Percentiles rank a stretch among this genome's conserved stretches.
Conservation (phyloP, 2,113 vertebrate species). For the Spea bombifrons region DNA sequence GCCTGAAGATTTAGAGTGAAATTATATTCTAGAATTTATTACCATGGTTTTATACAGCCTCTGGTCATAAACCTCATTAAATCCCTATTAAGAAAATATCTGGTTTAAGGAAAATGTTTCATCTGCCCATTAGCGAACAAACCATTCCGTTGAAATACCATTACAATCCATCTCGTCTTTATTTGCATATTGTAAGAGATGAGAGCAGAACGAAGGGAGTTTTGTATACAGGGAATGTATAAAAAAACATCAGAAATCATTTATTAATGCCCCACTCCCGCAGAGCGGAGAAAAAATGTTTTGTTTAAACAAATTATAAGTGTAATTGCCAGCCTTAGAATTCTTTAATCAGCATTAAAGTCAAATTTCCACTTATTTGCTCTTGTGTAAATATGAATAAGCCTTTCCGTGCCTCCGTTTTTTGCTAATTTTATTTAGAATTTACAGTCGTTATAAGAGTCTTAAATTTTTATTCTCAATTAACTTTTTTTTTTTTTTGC, state of each 20-base stretch:
- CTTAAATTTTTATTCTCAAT: no score
- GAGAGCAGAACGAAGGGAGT: not conserved
- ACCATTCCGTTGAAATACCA: not conserved
- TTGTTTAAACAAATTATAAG: constrained; percentile 42
- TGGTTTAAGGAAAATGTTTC: constrained; percentile 13
- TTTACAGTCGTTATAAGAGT: not conserved
- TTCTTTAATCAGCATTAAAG: constrained; percentile 32
- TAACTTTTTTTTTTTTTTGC: no score
- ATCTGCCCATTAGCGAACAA: constrained; percentile 26
- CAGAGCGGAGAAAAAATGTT: constrained; percentile 15
- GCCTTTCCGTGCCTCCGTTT: not conserved
- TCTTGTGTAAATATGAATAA: not conserved
- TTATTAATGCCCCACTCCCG: constrained; percentile 14
- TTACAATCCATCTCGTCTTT: constrained; percentile 26
- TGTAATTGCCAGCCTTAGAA: constrained; percentile 30
- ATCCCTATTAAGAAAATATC: constrained; percentile 3
- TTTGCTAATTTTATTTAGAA: constrained; percentile 1
- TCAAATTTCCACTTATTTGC: constrained; percentile 5
- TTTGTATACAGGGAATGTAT: not conserved
- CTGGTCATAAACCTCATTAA: constrained; percentile 9
- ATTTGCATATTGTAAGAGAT: constrained; percentile 21
- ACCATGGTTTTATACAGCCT: not conserved
- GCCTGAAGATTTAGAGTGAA: not conserved
- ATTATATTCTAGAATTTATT: constrained; percentile 3
- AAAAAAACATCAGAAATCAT: constrained; percentile 3